Evolutionary conservation across 2,888 invertebrate species (phyloP), one percentile per base, ranked within the genome.

Genomic region (Blastobasis lacticolella): DNA sequence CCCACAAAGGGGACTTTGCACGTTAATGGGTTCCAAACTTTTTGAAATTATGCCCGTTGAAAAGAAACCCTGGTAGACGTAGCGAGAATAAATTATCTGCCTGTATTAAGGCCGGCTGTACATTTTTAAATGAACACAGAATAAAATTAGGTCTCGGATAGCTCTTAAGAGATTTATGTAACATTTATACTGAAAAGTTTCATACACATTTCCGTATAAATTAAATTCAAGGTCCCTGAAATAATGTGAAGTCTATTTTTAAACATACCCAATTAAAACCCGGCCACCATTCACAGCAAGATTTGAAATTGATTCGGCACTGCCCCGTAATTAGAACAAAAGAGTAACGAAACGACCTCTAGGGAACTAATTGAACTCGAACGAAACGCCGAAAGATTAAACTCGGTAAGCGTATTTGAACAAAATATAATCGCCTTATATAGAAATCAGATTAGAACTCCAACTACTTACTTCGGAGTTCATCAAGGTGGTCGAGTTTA

Each of bases 1-100:
- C 55, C 54, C 52, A 53, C 54, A 50, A 46, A 50, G 50, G 50
- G 37, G 38, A 46, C 43, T 47, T 50, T 46, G 37, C 43, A 43
- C 47, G 40, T 10, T 23, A 50, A 43, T 42, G 47, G 46, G 42
- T n/a, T 40, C 23, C 10, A 43, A 50, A 50, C 9, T 47, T 50
- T 46, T 41, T 36, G 8, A 47, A 50, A 50, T 50, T 50, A 42
- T 47, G 36, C 45, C 38, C 42, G 6, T 23, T 42, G 38, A 50
- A 47, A 50, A 50, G 50, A 50, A 46, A 50, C 38, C 38, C 8
- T 10, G 38, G 43, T 40, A 44, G 38, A 49, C 49, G 49, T 49
- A 10, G 43, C 10, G 9, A n/a, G 49, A 49, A 49, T 49, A 49
- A 49, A 45, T 49, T 49, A 49, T 49, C 45, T 40, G 40, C 1